Percentiles rank a stretch among this genome's conserved stretches.
phyloP scores from a whole-genome alignment of 2,797 vertebrate genomes.

The Microctenopoma steveboyesi region DNA sequence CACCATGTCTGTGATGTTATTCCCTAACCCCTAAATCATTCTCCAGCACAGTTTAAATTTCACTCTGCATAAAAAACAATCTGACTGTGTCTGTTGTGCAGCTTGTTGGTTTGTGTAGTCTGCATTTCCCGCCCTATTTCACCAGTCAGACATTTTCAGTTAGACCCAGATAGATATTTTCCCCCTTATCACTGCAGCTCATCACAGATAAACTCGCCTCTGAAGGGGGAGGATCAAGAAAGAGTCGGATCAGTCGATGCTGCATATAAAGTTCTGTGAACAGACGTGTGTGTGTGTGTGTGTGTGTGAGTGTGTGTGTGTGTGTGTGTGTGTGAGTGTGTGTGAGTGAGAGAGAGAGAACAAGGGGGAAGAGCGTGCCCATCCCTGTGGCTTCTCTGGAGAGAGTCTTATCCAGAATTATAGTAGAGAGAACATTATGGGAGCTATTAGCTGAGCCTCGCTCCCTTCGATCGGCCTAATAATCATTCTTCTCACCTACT shows the following conservation, averaged over 20 bases:
- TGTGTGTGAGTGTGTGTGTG: slow-evolving; percentile 10
- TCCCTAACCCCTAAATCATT: neutral
- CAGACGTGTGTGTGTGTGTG: slow-evolving; percentile 3
- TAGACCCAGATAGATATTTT: slow-evolving; percentile 12
- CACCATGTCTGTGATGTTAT: neutral
- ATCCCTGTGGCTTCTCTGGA: slow-evolving; percentile 43
- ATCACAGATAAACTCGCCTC: slow-evolving; percentile 51
- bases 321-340: slow-evolving; percentile 8
- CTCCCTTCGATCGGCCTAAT: slow-evolving; percentile 68
- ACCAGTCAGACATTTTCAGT: neutral
- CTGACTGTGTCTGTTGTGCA: neutral
- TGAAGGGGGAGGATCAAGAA: slow-evolving; percentile 55
- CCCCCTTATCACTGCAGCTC: slow-evolving; percentile 35
- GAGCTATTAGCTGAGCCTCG: slow-evolving; percentile 67
- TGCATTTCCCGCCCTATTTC: neutral
- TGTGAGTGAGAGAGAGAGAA: neutral
- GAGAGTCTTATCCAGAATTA: slow-evolving; percentile 51
- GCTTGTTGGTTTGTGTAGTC: neutral
- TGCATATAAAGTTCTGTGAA: slow-evolving; percentile 31
- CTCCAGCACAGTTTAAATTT: slow-evolving; percentile 8
- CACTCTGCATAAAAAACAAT: slow-evolving; percentile 1
- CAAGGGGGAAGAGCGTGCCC: slow-evolving; percentile 2
- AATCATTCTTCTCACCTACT: slow-evolving; percentile 73
- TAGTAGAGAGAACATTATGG: slow-evolving; percentile 56
- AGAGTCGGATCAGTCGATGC: slow-evolving; percentile 49